Evolutionary conservation across 2,888 invertebrate genomes (phyloP).

Genomic region (Nysson spinosus): DNA sequence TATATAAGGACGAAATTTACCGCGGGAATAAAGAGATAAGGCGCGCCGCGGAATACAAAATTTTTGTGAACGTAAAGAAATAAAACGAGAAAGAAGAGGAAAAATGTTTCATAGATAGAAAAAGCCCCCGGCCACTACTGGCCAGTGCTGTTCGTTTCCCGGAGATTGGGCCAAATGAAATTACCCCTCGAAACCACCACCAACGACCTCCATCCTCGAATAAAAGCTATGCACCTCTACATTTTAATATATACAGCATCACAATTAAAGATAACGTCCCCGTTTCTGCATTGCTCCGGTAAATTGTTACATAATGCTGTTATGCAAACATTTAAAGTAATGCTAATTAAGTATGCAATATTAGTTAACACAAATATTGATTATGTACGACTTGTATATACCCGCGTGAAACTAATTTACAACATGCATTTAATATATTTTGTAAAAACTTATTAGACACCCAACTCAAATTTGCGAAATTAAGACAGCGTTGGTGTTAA

Average conservation of each 20-base stretch:
- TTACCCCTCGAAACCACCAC: constrained; percentile 50
- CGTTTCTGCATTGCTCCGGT: background rate
- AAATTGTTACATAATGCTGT: too few relatives aligned
- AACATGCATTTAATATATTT: too few relatives aligned
- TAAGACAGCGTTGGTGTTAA: too few relatives aligned
- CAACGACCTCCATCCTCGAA: constrained; percentile 30
- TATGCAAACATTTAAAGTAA: too few relatives aligned
- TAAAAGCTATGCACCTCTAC: constrained; percentile 30
- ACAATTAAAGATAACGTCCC: constrained; percentile 15
- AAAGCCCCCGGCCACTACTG: constrained; percentile 32
- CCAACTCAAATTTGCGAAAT: too few relatives aligned
- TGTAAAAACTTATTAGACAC: too few relatives aligned
- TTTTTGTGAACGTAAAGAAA: constrained; percentile 16
- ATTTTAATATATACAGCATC: constrained; percentile 30
- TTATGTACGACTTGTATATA: too few relatives aligned
- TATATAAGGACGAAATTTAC: constrained; percentile 20
- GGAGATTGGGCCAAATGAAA: constrained; percentile 59
- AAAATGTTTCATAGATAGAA: constrained; percentile 54
- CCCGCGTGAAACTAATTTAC: too few relatives aligned
- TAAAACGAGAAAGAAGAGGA: constrained; percentile 42
- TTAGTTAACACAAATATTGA: too few relatives aligned
- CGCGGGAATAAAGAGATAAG: constrained; percentile 38
- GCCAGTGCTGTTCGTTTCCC: constrained; percentile 22
- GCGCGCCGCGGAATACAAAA: background rate
- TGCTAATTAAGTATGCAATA: too few relatives aligned